Base-by-base conservation (phyloP, 2,113 vertebrate species). In the Phrynosoma platyrhinos region DNA sequence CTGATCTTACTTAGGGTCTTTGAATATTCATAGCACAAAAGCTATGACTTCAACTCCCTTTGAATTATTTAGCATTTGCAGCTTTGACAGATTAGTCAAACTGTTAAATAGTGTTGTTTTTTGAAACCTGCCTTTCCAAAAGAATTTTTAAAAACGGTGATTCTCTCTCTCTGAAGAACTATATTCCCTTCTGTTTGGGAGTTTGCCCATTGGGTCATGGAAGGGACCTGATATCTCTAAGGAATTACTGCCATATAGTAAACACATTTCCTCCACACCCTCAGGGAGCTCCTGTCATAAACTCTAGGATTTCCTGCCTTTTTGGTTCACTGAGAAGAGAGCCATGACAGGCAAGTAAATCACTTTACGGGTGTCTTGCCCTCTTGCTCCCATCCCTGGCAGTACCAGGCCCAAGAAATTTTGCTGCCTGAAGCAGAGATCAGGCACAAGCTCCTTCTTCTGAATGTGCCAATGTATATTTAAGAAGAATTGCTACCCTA, bases 291-390 rank as follows among this genome's bases (percentile, higher is more conserved):
- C 32, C 72, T 76, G 32, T 76, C 72, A 42, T 58, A 75, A 84
- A 84, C 47, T 55, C 20, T 55, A 64, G 53, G 86, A 52, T 74
- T 87, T 82, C 55, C 69, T 82, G 82, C 72, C 79, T 81, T 87
- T 75, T 20, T 62, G 53, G 2, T 16, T 64, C 53, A 74, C 64
- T 36, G 58, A 87, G 58, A 82, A 75, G 27, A 75, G 74, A 62
- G 74, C 6, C 68, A 81, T 52, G 79, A 47, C 10, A 32, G 69
- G 68, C 53, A 82, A 53, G 69, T 66, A 77, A 66, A 78, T 85
- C 36, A 30, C 25, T 85, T 25, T 66, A 36, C 74, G 78, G 25
- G 25, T 78, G 74, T 16, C 42, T 68, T 20, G 10, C 55, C 32
- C 5, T 75, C 5, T 47, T 25, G 12, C 9, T 66, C 21, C 79